Base-by-base conservation (phyloP, 2,797 vertebrate genomes). In the Lophius americanus region DNA sequence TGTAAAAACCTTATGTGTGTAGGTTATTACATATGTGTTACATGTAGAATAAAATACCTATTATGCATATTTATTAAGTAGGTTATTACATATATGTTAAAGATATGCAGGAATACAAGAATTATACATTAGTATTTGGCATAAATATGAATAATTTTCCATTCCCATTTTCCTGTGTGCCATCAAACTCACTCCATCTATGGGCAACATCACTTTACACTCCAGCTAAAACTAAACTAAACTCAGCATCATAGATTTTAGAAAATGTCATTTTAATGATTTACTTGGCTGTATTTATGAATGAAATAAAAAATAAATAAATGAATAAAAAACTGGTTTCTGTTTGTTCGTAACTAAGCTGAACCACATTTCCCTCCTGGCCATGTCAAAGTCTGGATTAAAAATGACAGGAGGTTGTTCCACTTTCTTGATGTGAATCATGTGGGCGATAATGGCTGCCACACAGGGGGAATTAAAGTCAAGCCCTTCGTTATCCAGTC, bases 341-440 rank as follows among this genome's bases (percentile, higher is more conserved):
- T 38, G 35, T 53, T 53, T 8, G 13, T 53, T 38, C 6, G 38
- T 53, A 37, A 23, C 3, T 12, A 23, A n/a, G 37, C 50, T 23
- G 8, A 23, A 70, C 4, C 44, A n/a, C 56, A 57, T 23, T 8
- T 35, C 23, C 48, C 44, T 37, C 10, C 4, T 39, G 48, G 55
- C 47, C 32, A 3, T 42, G 13, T 55, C 49, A 47, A 10, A 72
- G 39, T 47, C 37, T 56, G 46, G 11, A 65, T 75, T 54, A 49
- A 63, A 58, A 72, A 51, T 64, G 50, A 68, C 65, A 54, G 42
- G 55, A 58, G 12, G 36, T 49, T 53, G 49, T 10, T 77, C 54
- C 55, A 70, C 6, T 10, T 46, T 67, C 55, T 57, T 66, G 33
- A 60, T 79, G 42, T 51, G 55, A 70, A 71, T 46, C 62, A 72